phyloP scores from a whole-genome alignment of 2,797 vertebrate genomes.

The Gouania willdenowi region DNA sequence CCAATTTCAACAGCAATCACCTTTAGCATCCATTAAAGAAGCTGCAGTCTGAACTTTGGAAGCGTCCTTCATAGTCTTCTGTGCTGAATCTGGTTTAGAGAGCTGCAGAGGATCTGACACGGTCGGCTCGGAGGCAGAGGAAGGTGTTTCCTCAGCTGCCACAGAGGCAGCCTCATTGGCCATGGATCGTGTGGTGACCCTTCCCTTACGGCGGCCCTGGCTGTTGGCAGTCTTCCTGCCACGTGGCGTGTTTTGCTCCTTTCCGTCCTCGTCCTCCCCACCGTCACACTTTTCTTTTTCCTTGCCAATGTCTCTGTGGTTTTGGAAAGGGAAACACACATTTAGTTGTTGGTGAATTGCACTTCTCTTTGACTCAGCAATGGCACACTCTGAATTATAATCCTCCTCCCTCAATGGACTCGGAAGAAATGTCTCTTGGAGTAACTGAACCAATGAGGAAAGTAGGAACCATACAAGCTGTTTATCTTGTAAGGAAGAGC shows the following conservation, averaged over 20 bases:
- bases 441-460: slow-evolving; percentile 2
- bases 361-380: slow-evolving; percentile 41
- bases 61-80: slow-evolving; percentile 71
- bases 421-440: slow-evolving; percentile 2
- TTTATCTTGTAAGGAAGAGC: neutral
- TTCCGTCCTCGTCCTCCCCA: slow-evolving; percentile 91
- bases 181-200: slow-evolving; percentile 98
- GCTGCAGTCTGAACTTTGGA: slow-evolving; percentile 63
- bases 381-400: slow-evolving; percentile 18
- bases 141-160: slow-evolving; percentile 82
- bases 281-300: slow-evolving; percentile 95
- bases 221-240: slow-evolving; percentile 98
- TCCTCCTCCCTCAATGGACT: neutral
- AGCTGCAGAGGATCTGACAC: slow-evolving; percentile 67
- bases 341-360: slow-evolving; percentile 27
- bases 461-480: slow-evolving; percentile 1
- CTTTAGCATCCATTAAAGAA: slow-evolving; percentile 67
- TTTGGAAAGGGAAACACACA: slow-evolving; percentile 28
- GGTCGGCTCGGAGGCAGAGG: slow-evolving; percentile 76
- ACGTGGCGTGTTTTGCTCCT: slow-evolving; percentile 88
- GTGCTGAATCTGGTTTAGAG: slow-evolving; percentile 66
- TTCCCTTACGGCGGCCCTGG: slow-evolving; percentile 93
- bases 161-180: slow-evolving; percentile 91
- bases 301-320: slow-evolving; percentile 83
- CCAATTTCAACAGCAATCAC: slow-evolving; percentile 37